Conservation (phyloP, 2,113 vertebrate species). For the Gymnorhina tibicen region DNA sequence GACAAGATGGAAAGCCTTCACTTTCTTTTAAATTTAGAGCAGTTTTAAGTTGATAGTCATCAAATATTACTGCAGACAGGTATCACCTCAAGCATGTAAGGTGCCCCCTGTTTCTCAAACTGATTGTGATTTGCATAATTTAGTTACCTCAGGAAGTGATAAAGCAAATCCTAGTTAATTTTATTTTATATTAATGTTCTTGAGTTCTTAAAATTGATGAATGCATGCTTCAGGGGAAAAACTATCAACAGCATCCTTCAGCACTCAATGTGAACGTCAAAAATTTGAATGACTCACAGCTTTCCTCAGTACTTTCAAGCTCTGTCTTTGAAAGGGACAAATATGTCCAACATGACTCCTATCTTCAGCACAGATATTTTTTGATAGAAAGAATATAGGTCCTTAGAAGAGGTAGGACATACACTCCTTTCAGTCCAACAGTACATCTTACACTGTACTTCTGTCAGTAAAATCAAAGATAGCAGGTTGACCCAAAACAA, state of each 20-base stretch:
- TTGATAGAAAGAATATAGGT: not conserved
- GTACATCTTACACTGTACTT: accelerated
- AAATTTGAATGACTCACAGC: not conserved
- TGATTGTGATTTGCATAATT: constrained; percentile 4
- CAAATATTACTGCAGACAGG: not conserved
- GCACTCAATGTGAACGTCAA: not conserved
- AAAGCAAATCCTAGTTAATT: not conserved
- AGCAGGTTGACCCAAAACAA: not conserved
- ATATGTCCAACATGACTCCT: not conserved
- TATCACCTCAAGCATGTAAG: not conserved
- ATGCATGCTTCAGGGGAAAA: not conserved
- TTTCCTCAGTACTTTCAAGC: not conserved
- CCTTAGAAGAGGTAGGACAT: not conserved
- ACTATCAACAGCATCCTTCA: not conserved
- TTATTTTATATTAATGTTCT: not conserved
- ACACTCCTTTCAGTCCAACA: not conserved
- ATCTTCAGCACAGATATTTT: not conserved
- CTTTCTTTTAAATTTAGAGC: not conserved
- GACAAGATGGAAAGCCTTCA: not conserved
- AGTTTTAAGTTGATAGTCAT: not conserved
- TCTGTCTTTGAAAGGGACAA: not conserved
- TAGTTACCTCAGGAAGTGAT: not conserved
- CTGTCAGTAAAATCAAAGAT: not conserved
- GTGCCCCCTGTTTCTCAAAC: not conserved
- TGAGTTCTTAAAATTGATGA: not conserved